Percentiles rank a stretch among this genome's conserved stretches.
Evolutionary conservation across 2,888 invertebrate species (phyloP).

Genomic region (Cheilosia scutellata): DNA sequence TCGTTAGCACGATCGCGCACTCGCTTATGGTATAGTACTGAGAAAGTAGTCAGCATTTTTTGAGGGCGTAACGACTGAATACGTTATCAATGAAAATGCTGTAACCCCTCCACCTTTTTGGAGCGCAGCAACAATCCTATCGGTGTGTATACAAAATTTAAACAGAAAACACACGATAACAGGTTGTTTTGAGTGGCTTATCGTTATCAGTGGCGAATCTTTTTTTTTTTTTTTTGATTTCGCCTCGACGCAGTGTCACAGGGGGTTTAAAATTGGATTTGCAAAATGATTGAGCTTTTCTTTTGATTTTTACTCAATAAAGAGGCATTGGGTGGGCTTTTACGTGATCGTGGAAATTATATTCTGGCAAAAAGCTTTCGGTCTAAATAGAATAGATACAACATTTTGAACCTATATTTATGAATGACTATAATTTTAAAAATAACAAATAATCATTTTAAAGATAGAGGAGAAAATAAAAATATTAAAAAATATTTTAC

Average conservation of each 20-base stretch:
- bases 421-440: constrained; percentile 23
- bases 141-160: not conserved
- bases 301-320: not conserved
- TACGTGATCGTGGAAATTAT: not conserved
- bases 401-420: constrained; percentile 13
- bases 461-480: constrained; percentile 4
- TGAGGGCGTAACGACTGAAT: constrained; percentile 20
- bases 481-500: constrained; percentile 26
- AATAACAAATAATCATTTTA: constrained; percentile 15
- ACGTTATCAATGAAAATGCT: constrained; percentile 33
- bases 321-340: not conserved
- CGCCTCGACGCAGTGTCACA: not conserved
- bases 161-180: constrained; percentile 16
- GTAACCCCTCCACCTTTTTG: constrained; percentile 16
- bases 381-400: not conserved
- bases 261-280: constrained; percentile 1
- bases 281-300: not conserved
- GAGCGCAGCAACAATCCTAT: not conserved
- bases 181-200: constrained; percentile 40
- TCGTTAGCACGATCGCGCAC: constrained; percentile 58
- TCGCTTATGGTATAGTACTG: constrained; percentile 48
- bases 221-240: constrained; percentile 1
- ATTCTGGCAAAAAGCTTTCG: not conserved
- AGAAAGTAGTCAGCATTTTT: constrained; percentile 12
- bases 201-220: constrained; percentile 18